Evolutionary conservation across 1,140 invertebrate genomes (phyloP).

Genomic region (Diorhabda elongata): DNA sequence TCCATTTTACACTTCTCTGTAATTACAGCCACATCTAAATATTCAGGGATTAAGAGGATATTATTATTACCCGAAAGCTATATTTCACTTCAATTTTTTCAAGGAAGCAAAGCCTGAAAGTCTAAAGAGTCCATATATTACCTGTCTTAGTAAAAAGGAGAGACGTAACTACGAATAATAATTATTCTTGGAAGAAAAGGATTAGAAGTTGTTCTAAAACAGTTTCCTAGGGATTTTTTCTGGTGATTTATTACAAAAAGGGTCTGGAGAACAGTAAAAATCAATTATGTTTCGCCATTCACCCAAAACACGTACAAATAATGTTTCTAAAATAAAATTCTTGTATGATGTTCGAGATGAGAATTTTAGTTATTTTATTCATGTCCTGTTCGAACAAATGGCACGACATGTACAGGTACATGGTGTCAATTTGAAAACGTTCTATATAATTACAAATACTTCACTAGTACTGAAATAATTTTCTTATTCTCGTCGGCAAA

Average conservation of each 20-base stretch:
- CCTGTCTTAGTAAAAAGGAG: background rate
- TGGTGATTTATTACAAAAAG: slow-evolving; percentile 2
- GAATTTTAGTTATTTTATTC: too few relatives aligned
- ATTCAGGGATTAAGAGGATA: background rate
- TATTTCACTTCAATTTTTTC: background rate
- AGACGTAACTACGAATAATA: slow-evolving; percentile 2
- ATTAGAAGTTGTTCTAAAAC: slow-evolving; percentile 3
- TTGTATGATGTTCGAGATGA: too few relatives aligned
- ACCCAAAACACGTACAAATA: too few relatives aligned
- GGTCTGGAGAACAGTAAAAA: slow-evolving; percentile 2
- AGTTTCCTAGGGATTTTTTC: slow-evolving; percentile 2
- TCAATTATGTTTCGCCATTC: background rate
- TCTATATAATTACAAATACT: too few relatives aligned
- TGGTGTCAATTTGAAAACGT: too few relatives aligned
- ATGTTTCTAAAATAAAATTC: too few relatives aligned
- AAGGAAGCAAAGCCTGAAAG: background rate
- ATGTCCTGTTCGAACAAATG: too few relatives aligned
- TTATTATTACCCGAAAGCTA: background rate
- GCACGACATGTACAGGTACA: too few relatives aligned
- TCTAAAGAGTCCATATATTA: slow-evolving; percentile 2
- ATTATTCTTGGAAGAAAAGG: background rate
- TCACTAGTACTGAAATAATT: too few relatives aligned
- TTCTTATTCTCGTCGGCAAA: too few relatives aligned
- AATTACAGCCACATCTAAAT: background rate
- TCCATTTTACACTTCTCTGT: too few relatives aligned